These are phyloP conservation scores for Nomada flava DNA, from an alignment of 2,888 invertebrate species.

Conservation along the genomic window DNA sequence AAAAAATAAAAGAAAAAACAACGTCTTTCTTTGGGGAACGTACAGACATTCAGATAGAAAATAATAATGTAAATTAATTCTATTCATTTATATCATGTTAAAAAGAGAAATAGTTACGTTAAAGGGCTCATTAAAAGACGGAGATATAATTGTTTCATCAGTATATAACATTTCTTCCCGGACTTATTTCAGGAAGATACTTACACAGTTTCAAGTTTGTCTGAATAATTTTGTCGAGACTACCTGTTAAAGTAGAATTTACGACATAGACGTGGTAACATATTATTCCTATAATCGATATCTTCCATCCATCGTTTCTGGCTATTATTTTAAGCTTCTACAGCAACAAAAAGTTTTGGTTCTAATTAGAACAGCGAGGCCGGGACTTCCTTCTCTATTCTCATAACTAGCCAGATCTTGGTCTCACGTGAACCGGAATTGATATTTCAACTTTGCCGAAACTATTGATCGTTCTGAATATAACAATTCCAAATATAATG, in stretches of 20 bases:
- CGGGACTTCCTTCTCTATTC: background rate
- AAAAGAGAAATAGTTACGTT: background rate
- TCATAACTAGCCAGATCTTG: conserved; percentile 6
- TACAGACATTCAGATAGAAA: no score
- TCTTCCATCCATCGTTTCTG: background rate
- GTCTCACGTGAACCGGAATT: background rate
- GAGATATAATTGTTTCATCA: no score
- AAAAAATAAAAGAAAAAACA: no score
- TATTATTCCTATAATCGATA: background rate
- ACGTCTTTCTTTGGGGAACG: no score
- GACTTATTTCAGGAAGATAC: background rate
- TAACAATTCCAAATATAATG: background rate
- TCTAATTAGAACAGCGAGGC: conserved; percentile 13
- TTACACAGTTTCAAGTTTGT: background rate
- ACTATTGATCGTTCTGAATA: background rate
- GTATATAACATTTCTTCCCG: no score
- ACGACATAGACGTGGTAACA: background rate
- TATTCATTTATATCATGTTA: background rate
- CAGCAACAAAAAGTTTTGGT: background rate
- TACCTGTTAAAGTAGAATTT: background rate
- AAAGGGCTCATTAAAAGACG: no score
- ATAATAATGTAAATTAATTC: no score
- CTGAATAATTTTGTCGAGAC: background rate
- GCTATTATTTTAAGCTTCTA: background rate
- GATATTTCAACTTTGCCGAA: background rate